Base-by-base conservation (phyloP, 2,797 vertebrate species). In the Cygnus olor region DNA sequence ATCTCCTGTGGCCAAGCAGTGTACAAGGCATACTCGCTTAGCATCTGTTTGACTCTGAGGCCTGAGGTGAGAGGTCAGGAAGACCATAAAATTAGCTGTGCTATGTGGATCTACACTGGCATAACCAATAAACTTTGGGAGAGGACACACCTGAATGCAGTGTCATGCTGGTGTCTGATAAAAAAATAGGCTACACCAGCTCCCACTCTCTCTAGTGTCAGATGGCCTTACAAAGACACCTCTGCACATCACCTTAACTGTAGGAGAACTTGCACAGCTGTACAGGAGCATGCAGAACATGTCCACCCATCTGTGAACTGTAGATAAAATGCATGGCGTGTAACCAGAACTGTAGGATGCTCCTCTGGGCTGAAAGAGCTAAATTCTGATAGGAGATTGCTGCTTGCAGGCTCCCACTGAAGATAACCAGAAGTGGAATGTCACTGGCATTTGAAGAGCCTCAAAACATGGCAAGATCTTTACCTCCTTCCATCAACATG, bases 1-100 rank as follows among this genome's bases (percentile, higher is more conserved):
- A 22, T 91, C 66, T 91, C 54, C 58, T 70, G 72, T 32, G 85
- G 60, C 58, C 80, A 76, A 81, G 70, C 34, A 92, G 45, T 58
- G 63, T 66, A 38, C 11, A 94, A 83, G 38, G 30, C 36, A 81
- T 36, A 34, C 7, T 84, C 16, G 8, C 70, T 65, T 19, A 53
- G 40, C 44, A 44, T 58, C 47, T 56, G 7, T 45, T 84, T 76
- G 64, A 73, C 44, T 91, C 73, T 74, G 18, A 65, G 36, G 16
- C 80, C 54, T 89, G 49, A 94, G 51, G 51, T 38, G 60, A 82
- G 56, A 34, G 17, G 10, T 63, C 58, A 72, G 18, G 72, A 74
- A 64, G 49, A 71, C 17, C 38, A 47, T 9, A 21, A 36, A 30
- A 80, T 64, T 83, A 34, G 53, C 80, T 27, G 60, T 49, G n/a